These are phyloP conservation scores for Stylophora pistillata DNA, from an alignment of 64 coral and sea anemone species.

Conservation along the genomic window DNA sequence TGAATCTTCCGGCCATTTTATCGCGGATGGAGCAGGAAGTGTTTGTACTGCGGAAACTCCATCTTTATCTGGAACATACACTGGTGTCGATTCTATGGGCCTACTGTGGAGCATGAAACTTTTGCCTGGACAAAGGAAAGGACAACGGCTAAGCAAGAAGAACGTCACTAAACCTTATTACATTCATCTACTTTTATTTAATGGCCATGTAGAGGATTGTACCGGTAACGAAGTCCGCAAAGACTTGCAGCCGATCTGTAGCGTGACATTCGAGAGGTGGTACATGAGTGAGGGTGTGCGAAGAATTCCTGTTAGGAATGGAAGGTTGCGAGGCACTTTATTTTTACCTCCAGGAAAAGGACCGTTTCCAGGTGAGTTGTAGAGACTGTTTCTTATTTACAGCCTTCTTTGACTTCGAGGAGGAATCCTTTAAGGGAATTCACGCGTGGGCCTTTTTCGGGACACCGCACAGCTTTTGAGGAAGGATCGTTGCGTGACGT, in stretches of 20 bases:
- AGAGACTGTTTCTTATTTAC: background rate
- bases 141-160: constrained; percentile 49
- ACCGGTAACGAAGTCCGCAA: background rate
- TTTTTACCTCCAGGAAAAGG: constrained; percentile 78
- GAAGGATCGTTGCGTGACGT: too few relatives aligned
- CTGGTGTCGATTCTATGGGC: constrained; percentile 75
- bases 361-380: constrained; percentile 68
- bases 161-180: constrained; percentile 53
- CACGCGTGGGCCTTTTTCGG: background rate
- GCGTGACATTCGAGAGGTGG: constrained; percentile 30
- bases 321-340: constrained; percentile 59
- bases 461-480: background rate
- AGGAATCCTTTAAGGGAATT: too few relatives aligned
- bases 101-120: constrained; percentile 63
- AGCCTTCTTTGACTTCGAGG: too few relatives aligned
- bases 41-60: constrained; percentile 32
- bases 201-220: constrained; percentile 22
- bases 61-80: constrained; percentile 45
- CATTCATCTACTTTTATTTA: constrained; percentile 46
- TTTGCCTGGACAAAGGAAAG: constrained; percentile 37
- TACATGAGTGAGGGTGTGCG: constrained; percentile 55
- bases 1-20: constrained; percentile 69
- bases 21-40: constrained; percentile 39
- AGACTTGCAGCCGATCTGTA: background rate
- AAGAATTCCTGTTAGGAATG: constrained; percentile 60